phyloP scores from a whole-genome alignment of 2,113 vertebrate genomes.

The Coptodon rendalli region DNA sequence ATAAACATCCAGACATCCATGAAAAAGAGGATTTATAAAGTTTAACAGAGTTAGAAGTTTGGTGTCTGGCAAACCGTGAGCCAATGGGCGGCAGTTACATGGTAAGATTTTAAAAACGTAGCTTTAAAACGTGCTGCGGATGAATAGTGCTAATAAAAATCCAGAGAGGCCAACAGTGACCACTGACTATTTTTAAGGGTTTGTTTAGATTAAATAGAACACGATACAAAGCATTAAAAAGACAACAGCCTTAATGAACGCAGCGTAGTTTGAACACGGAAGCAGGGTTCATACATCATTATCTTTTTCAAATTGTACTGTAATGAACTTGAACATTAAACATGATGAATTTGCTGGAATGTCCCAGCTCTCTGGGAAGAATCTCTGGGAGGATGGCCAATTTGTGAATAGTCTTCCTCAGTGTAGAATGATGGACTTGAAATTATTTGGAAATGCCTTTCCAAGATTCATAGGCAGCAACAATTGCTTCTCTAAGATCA shows the following conservation, averaged over 20 bases:
- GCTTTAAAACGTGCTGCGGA: neutral
- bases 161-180: neutral
- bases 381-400: neutral
- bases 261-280: neutral
- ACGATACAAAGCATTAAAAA: neutral
- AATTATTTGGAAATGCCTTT: neutral
- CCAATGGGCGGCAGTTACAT: neutral
- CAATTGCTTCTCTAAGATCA: neutral
- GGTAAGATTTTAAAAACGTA: neutral
- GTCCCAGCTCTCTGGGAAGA: neutral
- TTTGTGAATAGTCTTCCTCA: neutral
- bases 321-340: neutral
- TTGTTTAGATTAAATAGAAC: neutral
- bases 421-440: neutral
- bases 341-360: neutral
- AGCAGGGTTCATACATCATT: neutral
- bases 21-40: neutral
- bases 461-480: neutral
- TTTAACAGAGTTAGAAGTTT: neutral
- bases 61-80: neutral
- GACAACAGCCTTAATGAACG: neutral
- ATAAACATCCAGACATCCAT: neutral
- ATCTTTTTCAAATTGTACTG: neutral
- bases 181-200: neutral
- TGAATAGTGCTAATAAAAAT: neutral